Evolutionary conservation across 2,113 vertebrate species (phyloP), one percentile per base, ranked within the genome.

Genomic region (Odontophorus gujanensis): DNA sequence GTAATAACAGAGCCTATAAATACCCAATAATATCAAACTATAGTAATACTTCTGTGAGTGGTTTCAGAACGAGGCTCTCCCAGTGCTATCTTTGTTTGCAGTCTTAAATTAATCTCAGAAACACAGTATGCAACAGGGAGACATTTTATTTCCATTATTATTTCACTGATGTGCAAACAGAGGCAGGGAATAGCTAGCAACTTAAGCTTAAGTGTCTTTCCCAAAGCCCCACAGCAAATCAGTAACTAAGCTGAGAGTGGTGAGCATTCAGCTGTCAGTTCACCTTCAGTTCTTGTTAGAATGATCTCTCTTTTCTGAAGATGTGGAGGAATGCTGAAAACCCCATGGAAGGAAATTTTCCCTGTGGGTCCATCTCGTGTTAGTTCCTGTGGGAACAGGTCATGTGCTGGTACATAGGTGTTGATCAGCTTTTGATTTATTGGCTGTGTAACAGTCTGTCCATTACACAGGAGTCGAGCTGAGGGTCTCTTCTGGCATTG

Each of bases 41-140:
- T 51, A 16, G 38, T 85, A 63, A 63, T 74, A 51, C 55, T 82
- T 95, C 55, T 59, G 67, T 59, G 81, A 2, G 8, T 80, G 18
- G 66, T 91, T 92, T 85, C 55, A 55, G 3, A 69, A 3, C 32
- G 19, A 82, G 72, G 53, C 11, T 85, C 50, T 93, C 89, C 59
- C 67, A 38, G 9, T 74, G 51, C 34, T 92, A 24, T 80, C 84
- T 85, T 87, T 36, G 57, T 85, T 63, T 63, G 30, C 22, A 85
- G 59, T 67, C 55, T 87, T 80, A 80, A 89, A 93, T 94, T 91
- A 77, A 77, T 86, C 68, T 92, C 89, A 62, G 55, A 91, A 89
- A 57, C 40, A 72, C 36, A 53, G 10, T 22, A 6, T 85, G 32
- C 89, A 65, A 55, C 16, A 45, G 67, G 58, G 91, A 89, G 30